Base-by-base conservation (phyloP, 2,113 vertebrate genomes). In the Paradoxurus hermaphroditus region DNA sequence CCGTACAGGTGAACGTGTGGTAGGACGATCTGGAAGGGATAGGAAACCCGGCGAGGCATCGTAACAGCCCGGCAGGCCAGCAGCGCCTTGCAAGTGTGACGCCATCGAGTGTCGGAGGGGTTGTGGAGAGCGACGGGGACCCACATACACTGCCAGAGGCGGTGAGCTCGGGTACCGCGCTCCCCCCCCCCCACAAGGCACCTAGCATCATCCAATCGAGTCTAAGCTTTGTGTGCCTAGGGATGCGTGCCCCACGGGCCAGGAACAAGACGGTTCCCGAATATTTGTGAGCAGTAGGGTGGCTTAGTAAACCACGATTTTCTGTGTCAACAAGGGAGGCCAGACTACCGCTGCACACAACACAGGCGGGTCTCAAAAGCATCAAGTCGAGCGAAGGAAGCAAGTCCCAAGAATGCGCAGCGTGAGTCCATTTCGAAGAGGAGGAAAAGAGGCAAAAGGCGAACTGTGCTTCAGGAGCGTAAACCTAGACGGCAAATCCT, bases 81-180 rank as follows among this genome's bases (percentile, higher is more conserved):
- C 34, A 27, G 15, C 41, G n/a, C 9, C 70, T 68, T 53, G 31
- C 36, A n/a, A 46, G 63, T 36, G 1, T 81, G 53, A 51, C 0
- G 18, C 23, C 44, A 34, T 29, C n/a, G 29, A 39, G 59, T 34
- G 23, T 23, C 44, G 13, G 67, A 1, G 46, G 29, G 63, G 18
- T 12, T 16, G 1, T 13, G 21, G 63, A 14, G 63, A 11, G 4
- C 5, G 12, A 4, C 18, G 16, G 68, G 68, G 31, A 11, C 12
- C 2, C 18, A 8, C 5, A 0, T 2, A 15, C 3, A 0, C 46
- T 44, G 39, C 81, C 15, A 1, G 46, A n/a, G 77, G 78, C 87
- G 12, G 10, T 10, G 53, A 1, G 4, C 4, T 4, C 9, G 18
- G 4, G 46, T 14, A n/a, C n/a, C n/a, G n/a, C n/a, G n/a, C n/a